phyloP scores from a whole-genome alignment of 2,888 invertebrate species.

The Baronia brevicornis region DNA sequence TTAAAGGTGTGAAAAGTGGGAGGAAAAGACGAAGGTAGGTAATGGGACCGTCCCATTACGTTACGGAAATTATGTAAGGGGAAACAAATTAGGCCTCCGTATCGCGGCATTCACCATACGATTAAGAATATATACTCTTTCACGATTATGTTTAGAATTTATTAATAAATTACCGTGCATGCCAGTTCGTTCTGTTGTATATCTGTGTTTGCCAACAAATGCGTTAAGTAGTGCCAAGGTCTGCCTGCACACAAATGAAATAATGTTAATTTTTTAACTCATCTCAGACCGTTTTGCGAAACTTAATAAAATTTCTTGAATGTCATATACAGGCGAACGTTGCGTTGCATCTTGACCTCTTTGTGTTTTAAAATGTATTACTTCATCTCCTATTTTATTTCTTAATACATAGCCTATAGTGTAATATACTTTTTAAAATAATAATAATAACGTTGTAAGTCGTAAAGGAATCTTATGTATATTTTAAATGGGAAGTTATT shows the following conservation, averaged over 20 bases:
- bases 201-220: slow-evolving; percentile 21
- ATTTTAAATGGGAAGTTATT: too few species aligned
- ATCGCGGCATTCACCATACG: too few species aligned
- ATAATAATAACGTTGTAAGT: too few species aligned
- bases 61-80: too few species aligned
- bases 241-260: slow-evolving; percentile 13
- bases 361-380: slow-evolving; percentile 12
- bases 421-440: too few species aligned
- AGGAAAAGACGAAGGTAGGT: too few species aligned
- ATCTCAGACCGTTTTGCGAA: slow-evolving; percentile 26
- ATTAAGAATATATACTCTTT: too few species aligned
- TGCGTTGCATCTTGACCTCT: slow-evolving; percentile 16
- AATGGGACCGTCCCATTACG: too few species aligned
- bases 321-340: slow-evolving; percentile 21
- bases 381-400: slow-evolving; percentile 9
- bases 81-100: too few species aligned
- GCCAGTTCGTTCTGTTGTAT: slow-evolving; percentile 25
- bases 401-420: too few species aligned
- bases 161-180: neutral
- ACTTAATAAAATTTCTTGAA: slow-evolving; percentile 29
- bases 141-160: neutral
- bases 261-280: slow-evolving; percentile 20
- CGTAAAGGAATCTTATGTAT: too few species aligned
- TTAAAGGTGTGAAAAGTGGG: too few species aligned
- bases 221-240: slow-evolving; percentile 23